A percentile compares a stretch with the other conserved stretches of the same genome.
Evolutionary conservation across 2,113 vertebrate genomes (phyloP).

Genomic region (Cyrtonyx montezumae): DNA sequence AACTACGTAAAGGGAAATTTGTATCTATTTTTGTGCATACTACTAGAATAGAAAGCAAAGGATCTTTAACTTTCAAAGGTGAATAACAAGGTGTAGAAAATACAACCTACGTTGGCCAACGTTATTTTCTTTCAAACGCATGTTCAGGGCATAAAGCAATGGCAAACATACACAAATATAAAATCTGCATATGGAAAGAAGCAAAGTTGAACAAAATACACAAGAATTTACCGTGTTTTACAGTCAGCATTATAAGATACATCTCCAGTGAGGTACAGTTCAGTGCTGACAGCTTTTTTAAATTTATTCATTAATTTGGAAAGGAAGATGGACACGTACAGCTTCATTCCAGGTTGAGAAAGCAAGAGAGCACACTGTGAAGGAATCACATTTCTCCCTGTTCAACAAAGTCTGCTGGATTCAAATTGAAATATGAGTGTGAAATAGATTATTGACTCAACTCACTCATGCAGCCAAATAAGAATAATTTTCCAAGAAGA

Average conservation of each 20-base stretch:
- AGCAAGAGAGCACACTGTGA: background rate
- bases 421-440: background rate
- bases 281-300: background rate
- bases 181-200: background rate
- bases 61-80: background rate
- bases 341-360: slow-evolving; percentile 2
- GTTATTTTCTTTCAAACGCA: background rate
- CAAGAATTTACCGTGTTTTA: background rate
- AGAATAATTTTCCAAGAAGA: slow-evolving; percentile 15
- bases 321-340: background rate
- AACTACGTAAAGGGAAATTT: background rate
- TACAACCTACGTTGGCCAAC: background rate
- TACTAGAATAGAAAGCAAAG: background rate
- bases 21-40: background rate
- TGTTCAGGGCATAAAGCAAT: background rate
- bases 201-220: background rate
- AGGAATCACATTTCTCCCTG: background rate
- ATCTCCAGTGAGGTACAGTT: background rate
- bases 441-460: background rate
- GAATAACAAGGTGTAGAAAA: background rate
- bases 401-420: background rate
- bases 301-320: slow-evolving; percentile 28
- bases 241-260: background rate
- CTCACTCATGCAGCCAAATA: background rate
- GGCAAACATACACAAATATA: background rate